Conservation (phyloP, 1,140 invertebrate genomes). For the Cydia fagiglandana region DNA sequence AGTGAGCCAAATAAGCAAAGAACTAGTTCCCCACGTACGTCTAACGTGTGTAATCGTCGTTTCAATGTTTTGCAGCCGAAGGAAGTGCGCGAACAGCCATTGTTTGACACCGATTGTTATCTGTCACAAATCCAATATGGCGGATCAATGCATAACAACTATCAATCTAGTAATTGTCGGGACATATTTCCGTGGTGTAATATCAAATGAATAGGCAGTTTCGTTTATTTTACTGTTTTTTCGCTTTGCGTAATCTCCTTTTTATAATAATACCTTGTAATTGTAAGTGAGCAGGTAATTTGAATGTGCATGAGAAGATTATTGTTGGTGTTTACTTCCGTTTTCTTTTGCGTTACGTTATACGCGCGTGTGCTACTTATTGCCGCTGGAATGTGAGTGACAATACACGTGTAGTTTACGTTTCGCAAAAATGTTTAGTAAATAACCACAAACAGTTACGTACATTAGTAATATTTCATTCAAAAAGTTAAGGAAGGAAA, state of each 20-base stretch:
- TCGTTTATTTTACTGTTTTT: constrained; percentile 14
- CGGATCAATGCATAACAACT: constrained; percentile 8
- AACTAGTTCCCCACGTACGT: neutral
- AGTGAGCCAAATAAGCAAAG: constrained; percentile 6
- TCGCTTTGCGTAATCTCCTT: neutral
- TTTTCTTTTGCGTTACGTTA: neutral
- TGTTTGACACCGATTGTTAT: constrained; percentile 18
- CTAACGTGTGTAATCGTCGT: constrained; percentile 14
- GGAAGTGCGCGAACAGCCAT: constrained; percentile 21
- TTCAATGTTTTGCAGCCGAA: constrained; percentile 7
- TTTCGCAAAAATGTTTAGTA: too few species aligned
- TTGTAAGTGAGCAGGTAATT: constrained; percentile 11
- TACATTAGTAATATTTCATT: neutral
- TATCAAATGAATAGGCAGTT: neutral
- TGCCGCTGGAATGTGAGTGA: neutral
- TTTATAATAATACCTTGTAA: constrained; percentile 4
- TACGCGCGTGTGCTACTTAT: neutral
- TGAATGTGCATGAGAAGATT: constrained; percentile 12
- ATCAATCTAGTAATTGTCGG: neutral
- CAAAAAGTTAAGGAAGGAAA: too few species aligned
- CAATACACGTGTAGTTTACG: neutral
- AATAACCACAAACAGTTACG: neutral
- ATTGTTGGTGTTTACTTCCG: constrained; percentile 13
- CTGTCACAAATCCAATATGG: neutral
- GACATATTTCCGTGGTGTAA: constrained; percentile 12